Percentiles rank a stretch among this genome's conserved stretches.
These are phyloP conservation scores for Coluber constrictor DNA, from an alignment of 2,797 vertebrate genomes.

Conservation along the genomic window DNA sequence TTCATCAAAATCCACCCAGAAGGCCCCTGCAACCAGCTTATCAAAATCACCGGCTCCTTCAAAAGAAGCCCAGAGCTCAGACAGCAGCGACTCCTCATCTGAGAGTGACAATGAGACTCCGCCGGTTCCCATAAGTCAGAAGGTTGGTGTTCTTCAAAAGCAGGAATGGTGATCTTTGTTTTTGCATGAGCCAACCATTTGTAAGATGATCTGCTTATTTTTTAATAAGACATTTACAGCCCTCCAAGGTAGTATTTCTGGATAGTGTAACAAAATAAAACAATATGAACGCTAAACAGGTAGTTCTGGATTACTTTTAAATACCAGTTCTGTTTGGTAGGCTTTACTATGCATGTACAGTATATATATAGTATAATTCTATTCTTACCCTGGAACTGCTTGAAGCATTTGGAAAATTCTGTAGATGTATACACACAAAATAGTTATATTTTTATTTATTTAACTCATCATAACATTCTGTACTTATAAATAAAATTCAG, in stretches of 20 bases:
- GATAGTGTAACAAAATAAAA: background rate
- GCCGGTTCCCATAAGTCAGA: conserved; percentile 54
- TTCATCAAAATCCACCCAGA: conserved; percentile 11
- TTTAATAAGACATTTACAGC: background rate
- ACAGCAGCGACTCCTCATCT: conserved; percentile 59
- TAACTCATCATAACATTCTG: background rate
- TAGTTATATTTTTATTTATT: background rate
- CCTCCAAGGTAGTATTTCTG: background rate
- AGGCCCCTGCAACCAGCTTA: background rate
- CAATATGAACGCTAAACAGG: background rate
- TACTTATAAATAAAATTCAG: background rate
- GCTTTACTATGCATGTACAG: background rate
- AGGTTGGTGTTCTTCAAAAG: conserved; percentile 23
- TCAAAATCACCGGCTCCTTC: conserved; percentile 11
- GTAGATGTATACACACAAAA: background rate
- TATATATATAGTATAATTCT: background rate
- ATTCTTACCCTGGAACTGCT: background rate
- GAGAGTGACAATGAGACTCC: conserved; percentile 35
- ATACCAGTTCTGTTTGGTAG: background rate
- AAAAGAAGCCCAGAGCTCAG: conserved; percentile 41
- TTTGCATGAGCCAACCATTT: background rate
- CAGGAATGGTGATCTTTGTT: too few species aligned
- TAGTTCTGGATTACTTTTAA: background rate
- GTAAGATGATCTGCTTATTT: background rate
- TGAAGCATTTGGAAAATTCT: background rate